Conservation (phyloP, 2,888 invertebrate species). For the Ypsolopha scabrella region DNA sequence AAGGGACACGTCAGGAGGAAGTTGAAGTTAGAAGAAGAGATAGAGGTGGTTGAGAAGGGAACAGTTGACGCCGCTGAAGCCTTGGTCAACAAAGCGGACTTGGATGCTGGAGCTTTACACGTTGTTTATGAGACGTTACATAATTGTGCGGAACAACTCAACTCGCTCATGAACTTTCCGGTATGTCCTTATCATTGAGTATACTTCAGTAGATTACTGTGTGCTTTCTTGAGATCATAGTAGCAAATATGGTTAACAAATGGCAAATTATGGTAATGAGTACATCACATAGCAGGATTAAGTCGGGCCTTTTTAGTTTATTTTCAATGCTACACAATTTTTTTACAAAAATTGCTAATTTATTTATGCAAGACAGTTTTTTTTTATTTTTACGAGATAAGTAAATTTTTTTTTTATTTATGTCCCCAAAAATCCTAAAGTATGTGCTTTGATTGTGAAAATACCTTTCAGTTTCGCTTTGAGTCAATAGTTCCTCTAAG, state of each 20-base stretch:
- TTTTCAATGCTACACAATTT: no score
- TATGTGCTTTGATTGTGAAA: no score
- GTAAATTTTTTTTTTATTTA: no score
- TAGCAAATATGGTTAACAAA: no score
- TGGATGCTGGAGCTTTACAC: conserved; percentile 35
- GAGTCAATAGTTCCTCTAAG: background rate
- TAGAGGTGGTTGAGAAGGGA: background rate
- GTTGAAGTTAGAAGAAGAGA: background rate
- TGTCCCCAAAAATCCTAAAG: no score
- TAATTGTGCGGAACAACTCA: conserved; percentile 37
- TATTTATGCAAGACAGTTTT: no score
- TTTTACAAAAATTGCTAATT: no score
- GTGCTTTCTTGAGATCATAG: no score
- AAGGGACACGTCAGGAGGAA: conserved; percentile 27
- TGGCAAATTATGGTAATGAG: background rate
- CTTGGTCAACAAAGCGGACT: conserved; percentile 25
- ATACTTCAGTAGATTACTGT: background rate
- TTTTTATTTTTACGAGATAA: no score
- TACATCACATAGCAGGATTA: background rate
- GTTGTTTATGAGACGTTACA: conserved; percentile 39
- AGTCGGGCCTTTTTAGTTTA: no score
- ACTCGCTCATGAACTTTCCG: conserved; percentile 39
- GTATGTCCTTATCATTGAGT: conserved; percentile 20
- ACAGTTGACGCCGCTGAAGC: conserved; percentile 18
- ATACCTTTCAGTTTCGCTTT: no score